Base-by-base conservation (phyloP, 1,140 invertebrate species). In the Trichonephila clavipes region DNA sequence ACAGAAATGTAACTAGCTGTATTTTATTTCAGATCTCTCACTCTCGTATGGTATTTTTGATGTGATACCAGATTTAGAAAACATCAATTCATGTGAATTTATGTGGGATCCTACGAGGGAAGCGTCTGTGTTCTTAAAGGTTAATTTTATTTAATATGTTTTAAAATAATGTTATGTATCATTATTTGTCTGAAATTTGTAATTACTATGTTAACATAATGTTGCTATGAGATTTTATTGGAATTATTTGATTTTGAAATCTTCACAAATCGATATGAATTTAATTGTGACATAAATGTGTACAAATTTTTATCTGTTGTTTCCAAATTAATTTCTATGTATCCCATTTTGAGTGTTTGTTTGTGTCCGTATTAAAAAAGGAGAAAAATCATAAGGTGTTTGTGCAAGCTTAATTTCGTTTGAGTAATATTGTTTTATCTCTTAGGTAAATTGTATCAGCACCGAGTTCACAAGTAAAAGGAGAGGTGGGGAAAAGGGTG, bases 381-480 rank as follows among this genome's bases (percentile, higher is more conserved):
- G 8, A 10, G 8, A 10, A 5, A 10, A 10, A 10, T 51, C 7
- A 51, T 51, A 12, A 51, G 7, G 10, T 10, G 5, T 2, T 51
- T 51, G 10, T 51, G 51, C 51, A 51, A 51, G 2, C 5, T 59
- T 61, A 40, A 88, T 94, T 94, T 95, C 8, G 0, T 21, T 24
- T 69, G 3, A 24, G 12, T n/a, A 21, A 24, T 2, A 69, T 69
- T 40, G 3, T 89, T 98, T 94, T 10, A 51, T 51, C 51, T 98
- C 90, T 98, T 98, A 98, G 97, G 97, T 98, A 95, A 98, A 99
- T 96, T 99, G 98, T 95, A 99, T 99, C 94, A 99, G 98, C 94
- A 99, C 99, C 7, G 99, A 99, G 96, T 99, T 99, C 95, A 99
- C 99, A 3, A 98, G 98, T 0, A 99, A 99, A 95, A 99, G 99